Evolutionary conservation across 2,797 vertebrate genomes (phyloP).

Genomic region (Florisuga fusca): DNA sequence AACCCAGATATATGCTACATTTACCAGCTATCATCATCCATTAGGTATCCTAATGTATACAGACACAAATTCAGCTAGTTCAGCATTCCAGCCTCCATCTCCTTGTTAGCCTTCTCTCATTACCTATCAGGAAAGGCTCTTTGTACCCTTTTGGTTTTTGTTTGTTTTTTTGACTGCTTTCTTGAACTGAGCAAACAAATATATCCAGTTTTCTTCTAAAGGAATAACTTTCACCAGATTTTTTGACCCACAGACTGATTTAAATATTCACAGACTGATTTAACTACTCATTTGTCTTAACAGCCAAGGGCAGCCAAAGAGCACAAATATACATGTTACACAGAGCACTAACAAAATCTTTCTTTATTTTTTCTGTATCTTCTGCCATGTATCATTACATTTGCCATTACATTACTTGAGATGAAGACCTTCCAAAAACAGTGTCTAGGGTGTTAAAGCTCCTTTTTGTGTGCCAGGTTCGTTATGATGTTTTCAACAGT

Average conservation of each 20-base stretch:
- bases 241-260: not conserved
- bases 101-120: not conserved
- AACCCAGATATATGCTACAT: not conserved
- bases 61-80: not conserved
- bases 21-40: not conserved
- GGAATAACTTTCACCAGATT: not conserved
- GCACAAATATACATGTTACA: accelerated
- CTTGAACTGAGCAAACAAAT: not conserved
- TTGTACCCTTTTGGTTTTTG: not conserved
- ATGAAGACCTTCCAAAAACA: not conserved
- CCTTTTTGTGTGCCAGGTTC: not conserved
- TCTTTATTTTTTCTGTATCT: not conserved
- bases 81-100: not conserved
- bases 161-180: not conserved
- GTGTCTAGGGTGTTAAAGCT: not conserved
- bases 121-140: not conserved
- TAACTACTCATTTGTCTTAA: not conserved
- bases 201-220: not conserved
- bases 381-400: not conserved
- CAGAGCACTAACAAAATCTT: not conserved
- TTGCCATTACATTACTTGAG: not conserved
- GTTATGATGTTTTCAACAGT: not conserved
- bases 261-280: not conserved
- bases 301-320: not conserved
- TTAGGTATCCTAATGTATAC: not conserved